Evolutionary conservation across 2,888 invertebrate species (phyloP), one percentile per base, ranked within the genome.

Genomic region (Eristalis arbustorum): DNA sequence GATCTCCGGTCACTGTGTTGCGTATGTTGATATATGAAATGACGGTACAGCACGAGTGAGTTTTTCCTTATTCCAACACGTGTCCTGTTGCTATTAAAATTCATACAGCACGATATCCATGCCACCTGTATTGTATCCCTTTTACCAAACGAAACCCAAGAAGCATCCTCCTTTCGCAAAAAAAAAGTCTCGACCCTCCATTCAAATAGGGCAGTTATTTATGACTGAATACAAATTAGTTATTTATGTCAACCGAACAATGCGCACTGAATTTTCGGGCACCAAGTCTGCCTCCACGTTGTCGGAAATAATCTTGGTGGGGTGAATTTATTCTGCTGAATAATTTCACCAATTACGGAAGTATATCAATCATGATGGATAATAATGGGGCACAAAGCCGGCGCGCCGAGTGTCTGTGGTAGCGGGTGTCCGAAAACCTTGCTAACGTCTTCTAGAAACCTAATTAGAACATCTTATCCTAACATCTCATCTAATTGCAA

Each of bases 141-240:
- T 28, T 28, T 28, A 23, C 28, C 23, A 57, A 2, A 34, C 3
- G 59, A 59, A 69, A 59, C 23, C 14, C 18, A 11, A 67, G 57
- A 34, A 37, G 22, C 10, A n/a, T 34, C 59, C 6, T 25, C 25
- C n/a, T 11, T 37, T 14, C 13, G 57, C 10, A 42, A 31, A 31
- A 31, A n/a, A n/a, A 42, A 23, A 18, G 57, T 28, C 61, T 61
- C 40, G 49, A 18, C 28, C 59, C 25, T 61, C 25, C 11, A 42
- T 49, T 40, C 23, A 34, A 23, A 64, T 71, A 56, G 59, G 71
- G 0, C 49, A 10, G 5, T 31, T 59, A 71, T 72, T 78, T 72
- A 72, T 74, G 62, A 40, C 37, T 63, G 74, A 74, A 80, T 74
- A 74, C 57, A 74, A 74, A 80, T 80, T 40, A 22, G 74, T 64